A percentile compares a stretch with the other conserved stretches of the same genome.
Evolutionary conservation across 2,797 vertebrate genomes (phyloP).

Genomic region (Anniella stebbinsi): DNA sequence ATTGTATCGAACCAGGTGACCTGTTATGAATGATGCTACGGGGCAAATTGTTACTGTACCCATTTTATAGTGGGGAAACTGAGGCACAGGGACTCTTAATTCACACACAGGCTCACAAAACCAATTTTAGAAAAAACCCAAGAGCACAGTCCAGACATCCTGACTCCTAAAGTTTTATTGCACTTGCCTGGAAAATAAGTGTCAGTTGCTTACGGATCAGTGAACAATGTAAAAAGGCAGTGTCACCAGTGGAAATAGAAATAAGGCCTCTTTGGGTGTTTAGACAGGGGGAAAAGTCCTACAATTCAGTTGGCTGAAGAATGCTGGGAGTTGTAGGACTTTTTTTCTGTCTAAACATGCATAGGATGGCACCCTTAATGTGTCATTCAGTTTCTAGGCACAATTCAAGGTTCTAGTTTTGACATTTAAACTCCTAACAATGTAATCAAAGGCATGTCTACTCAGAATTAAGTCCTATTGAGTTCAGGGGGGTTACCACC

Average conservation of each 20-base stretch:
- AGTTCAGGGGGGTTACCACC: neutral
- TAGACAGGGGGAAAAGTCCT: neutral
- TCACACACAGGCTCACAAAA: neutral
- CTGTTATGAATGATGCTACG: neutral
- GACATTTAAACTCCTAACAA: too few species aligned
- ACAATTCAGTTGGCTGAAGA: neutral
- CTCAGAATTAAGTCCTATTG: neutral
- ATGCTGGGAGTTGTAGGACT: too few species aligned
- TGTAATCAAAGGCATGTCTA: neutral
- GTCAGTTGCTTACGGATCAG: constrained; percentile 15
- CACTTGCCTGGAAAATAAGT: constrained; percentile 3
- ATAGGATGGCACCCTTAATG: neutral
- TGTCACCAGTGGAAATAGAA: neutral
- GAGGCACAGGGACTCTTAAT: neutral
- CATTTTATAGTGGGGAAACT: neutral
- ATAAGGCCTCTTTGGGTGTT: neutral
- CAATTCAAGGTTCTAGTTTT: neutral
- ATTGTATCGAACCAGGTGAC: neutral
- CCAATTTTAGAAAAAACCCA: neutral
- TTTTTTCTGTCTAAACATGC: too few species aligned
- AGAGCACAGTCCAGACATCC: neutral
- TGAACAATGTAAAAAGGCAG: neutral
- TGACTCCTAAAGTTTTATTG: neutral
- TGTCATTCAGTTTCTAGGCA: neutral
- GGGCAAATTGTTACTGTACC: neutral